phyloP scores from a whole-genome alignment of 2,888 invertebrate species.

The Saturnia pavonia region DNA sequence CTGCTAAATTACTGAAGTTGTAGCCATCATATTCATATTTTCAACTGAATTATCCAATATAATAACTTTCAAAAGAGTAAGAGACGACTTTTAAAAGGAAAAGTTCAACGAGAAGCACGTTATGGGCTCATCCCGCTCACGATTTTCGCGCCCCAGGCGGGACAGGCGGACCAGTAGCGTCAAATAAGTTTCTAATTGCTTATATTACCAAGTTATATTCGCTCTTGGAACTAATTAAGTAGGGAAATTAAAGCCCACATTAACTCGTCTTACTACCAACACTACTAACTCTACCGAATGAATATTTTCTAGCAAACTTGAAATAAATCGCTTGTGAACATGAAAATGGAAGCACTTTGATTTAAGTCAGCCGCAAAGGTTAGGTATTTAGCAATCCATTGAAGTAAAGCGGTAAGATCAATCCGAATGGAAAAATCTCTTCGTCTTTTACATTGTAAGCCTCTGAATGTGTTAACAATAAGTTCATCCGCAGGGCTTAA shows the following conservation, averaged over 20 bases:
- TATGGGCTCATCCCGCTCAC: conserved; percentile 80
- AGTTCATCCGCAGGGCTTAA: conserved; percentile 47
- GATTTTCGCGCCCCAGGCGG: conserved; percentile 75
- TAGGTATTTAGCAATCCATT: conserved; percentile 57
- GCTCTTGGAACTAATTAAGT: conserved; percentile 78
- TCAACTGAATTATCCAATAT: conserved; percentile 77
- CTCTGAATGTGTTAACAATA: conserved; percentile 68
- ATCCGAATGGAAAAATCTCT: conserved; percentile 63
- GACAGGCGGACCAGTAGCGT: conserved; percentile 77
- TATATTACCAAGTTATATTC: conserved; percentile 81
- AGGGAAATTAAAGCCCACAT: conserved; percentile 69
- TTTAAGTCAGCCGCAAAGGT: conserved; percentile 56
- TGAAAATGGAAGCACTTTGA: conserved; percentile 53
- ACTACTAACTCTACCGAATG: not conserved
- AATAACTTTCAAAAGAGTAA: conserved; percentile 79
- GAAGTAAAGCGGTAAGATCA: conserved; percentile 63
- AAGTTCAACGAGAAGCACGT: conserved; percentile 78
- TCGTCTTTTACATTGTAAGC: conserved; percentile 57
- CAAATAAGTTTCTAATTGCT: conserved; percentile 82
- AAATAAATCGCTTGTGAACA: conserved; percentile 33
- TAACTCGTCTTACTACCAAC: conserved; percentile 56
- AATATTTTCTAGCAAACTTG: not conserved
- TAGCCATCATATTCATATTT: conserved; percentile 77
- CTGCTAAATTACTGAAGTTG: conserved; percentile 73
- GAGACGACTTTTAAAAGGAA: conserved; percentile 80